phyloP scores from a whole-genome alignment of 2,888 invertebrate species.

The Orchesellides sinensis region DNA sequence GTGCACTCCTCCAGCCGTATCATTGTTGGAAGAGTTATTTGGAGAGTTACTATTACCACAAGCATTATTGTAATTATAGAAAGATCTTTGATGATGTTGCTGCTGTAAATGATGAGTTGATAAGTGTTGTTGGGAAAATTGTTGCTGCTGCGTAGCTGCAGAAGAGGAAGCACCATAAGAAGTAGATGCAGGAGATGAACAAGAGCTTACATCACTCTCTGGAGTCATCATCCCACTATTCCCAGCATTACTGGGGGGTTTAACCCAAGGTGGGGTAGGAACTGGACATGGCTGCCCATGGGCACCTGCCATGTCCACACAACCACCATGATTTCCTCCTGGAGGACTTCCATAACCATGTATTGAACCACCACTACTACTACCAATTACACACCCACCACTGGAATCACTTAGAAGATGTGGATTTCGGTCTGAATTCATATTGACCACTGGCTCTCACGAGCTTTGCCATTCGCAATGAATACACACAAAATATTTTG shows the following conservation, averaged over 20 bases:
- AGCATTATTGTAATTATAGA: slow-evolving; percentile 52
- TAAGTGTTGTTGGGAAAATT: slow-evolving; percentile 31
- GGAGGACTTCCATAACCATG: slow-evolving; percentile 56
- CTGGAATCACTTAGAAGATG: slow-evolving; percentile 49
- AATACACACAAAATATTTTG: neutral
- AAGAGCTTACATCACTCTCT: slow-evolving; percentile 59
- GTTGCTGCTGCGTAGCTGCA: slow-evolving; percentile 35
- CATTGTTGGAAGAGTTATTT: slow-evolving; percentile 9
- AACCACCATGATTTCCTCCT: slow-evolving; percentile 47
- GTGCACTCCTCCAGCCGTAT: slow-evolving; percentile 15
- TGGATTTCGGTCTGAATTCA: slow-evolving; percentile 54
- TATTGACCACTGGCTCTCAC: slow-evolving; percentile 30
- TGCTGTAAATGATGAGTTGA: slow-evolving; percentile 37
- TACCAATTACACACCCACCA: slow-evolving; percentile 49
- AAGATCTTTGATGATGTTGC: slow-evolving; percentile 30
- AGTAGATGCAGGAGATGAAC: slow-evolving; percentile 51
- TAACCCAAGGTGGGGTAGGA: slow-evolving; percentile 71
- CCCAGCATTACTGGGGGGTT: slow-evolving; percentile 53
- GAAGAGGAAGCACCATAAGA: slow-evolving; percentile 67
- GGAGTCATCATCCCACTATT: slow-evolving; percentile 63
- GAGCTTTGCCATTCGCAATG: slow-evolving; percentile 48
- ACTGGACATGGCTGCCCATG: slow-evolving; percentile 57
- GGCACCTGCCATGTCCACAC: slow-evolving; percentile 39
- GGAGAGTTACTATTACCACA: slow-evolving; percentile 26
- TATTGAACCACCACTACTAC: slow-evolving; percentile 34